phyloP scores from a whole-genome alignment of 2,797 vertebrate genomes.

The Sarcoramphus papa region DNA sequence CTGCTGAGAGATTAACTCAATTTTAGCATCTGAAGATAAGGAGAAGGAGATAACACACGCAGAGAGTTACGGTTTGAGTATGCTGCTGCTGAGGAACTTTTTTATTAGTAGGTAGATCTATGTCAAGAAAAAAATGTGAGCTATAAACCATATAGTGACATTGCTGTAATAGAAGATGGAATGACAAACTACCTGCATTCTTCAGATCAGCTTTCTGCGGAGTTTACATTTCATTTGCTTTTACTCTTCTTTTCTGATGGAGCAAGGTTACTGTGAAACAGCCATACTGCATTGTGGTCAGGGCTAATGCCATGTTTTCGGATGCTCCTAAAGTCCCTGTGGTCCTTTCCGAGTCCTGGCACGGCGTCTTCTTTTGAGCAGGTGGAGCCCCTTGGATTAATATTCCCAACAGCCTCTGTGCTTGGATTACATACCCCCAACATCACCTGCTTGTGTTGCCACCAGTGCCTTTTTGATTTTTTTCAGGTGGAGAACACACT shows the following conservation, averaged over 20 bases:
- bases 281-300: background rate
- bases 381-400: background rate
- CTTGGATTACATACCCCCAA: background rate
- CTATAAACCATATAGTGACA: background rate
- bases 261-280: background rate
- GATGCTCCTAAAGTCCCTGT: background rate
- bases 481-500: background rate
- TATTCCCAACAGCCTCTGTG: background rate
- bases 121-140: background rate
- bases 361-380: background rate
- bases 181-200: rapidly evolving
- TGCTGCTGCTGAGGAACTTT: background rate
- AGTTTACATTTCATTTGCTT: background rate
- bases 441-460: background rate
- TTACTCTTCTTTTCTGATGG: background rate
- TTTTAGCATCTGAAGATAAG: background rate
- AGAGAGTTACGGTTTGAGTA: background rate
- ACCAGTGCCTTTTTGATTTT: background rate
- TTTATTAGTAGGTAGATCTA: background rate
- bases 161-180: background rate
- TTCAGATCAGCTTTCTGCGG: background rate
- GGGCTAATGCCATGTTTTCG: background rate
- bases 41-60: background rate
- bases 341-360: rapidly evolving
- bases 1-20: background rate